Base-by-base conservation (phyloP, 2,113 vertebrate species). In the Xyliphius kryptos region DNA sequence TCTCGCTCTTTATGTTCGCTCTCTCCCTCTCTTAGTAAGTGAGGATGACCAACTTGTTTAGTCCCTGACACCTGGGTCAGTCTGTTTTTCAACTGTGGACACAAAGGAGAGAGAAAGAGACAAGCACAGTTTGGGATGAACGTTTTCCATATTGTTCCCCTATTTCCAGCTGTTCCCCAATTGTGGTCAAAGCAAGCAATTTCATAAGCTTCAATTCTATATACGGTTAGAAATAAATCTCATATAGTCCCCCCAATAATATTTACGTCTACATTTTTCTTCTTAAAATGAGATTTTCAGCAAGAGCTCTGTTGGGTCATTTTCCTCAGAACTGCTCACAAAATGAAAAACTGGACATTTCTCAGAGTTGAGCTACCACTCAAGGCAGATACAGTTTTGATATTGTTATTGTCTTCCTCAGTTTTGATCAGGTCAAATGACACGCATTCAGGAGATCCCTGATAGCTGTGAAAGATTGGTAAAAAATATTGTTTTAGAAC, bases 31-130 rank as follows among this genome's bases (percentile, higher is more conserved):
- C 77, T 81, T 71, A 79, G 80, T 83, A 79, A 82, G 79, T 77
- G 74, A 86, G 84, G 83, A 83, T 70, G 83, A 76, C 72, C 72
- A 73, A 75, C 67, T 72, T 74, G 79, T 82, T 81, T 86, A 69
- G 71, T 77, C 61, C 83, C 82, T 86, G 82, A 88, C 81, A 87
- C 81, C 82, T 79, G 80, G 74, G 82, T 72, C 76, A 82, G 81
- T 83, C 85, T 85, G 83, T 87, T 86, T 82, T 87, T 87, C 82
- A 88, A 88, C 87, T 87, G 87, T 50, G 70, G 82, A 86, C 79
- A 86, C 76, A 88, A 81, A 87, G 80, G 87, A 82, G 76, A 74
- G 76, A 83, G 74, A 81, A 64, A 85, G 77, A 88, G 78, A 88
- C 76, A 87, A 85, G 81, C 78, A 86, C 75, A 85, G 73, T 78